phyloP scores from a whole-genome alignment of 2,797 vertebrate genomes.

The Lateolabrax maculatus region DNA sequence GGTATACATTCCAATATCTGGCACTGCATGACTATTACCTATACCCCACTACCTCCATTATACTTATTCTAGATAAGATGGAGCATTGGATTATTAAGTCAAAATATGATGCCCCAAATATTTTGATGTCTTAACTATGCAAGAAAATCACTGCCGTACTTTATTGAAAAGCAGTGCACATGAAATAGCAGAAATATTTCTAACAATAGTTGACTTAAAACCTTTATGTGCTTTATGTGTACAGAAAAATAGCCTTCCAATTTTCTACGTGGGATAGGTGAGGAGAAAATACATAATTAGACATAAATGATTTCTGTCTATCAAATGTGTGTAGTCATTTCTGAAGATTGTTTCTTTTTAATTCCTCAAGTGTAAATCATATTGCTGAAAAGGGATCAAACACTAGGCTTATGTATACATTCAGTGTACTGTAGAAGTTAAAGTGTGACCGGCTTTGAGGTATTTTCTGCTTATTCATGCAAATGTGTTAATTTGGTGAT shows the following conservation, averaged over 20 bases:
- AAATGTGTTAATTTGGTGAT: constrained; percentile 39
- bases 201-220: not conserved
- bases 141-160: not conserved
- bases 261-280: constrained; percentile 27
- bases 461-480: constrained; percentile 42
- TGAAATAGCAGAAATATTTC: constrained; percentile 7
- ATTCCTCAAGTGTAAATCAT: constrained; percentile 36
- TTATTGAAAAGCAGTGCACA: not conserved
- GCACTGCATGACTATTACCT: not conserved
- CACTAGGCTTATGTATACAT: constrained; percentile 20
- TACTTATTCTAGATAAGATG: constrained; percentile 6
- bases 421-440: constrained; percentile 30
- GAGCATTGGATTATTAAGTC: not conserved
- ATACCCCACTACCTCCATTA: not conserved
- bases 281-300: constrained; percentile 18
- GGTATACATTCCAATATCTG: not conserved
- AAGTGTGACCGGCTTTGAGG: constrained; percentile 48
- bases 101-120: constrained; percentile 2
- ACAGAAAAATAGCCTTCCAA: constrained; percentile 14
- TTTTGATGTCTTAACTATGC: constrained; percentile 28
- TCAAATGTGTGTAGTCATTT: constrained; percentile 28
- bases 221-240: not conserved
- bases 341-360: constrained; percentile 19
- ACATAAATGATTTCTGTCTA: constrained; percentile 22
- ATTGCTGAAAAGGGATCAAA: constrained; percentile 52